Conservation (phyloP, 2,888 invertebrate species). For the Acrobasis consociella region DNA sequence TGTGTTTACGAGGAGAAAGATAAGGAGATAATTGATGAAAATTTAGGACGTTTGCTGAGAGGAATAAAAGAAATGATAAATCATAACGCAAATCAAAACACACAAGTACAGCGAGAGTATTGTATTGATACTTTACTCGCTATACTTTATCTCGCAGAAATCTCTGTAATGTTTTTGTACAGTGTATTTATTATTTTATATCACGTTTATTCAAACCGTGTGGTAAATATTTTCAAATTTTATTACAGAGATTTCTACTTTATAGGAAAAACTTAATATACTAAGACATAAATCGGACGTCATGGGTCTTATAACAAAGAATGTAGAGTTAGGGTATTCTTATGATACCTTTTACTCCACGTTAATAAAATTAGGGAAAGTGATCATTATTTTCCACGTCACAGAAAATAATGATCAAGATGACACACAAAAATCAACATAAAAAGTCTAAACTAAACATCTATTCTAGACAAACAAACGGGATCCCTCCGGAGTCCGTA, state of each 20-base stretch:
- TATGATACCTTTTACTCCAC: constrained; percentile 64
- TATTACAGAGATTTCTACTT: constrained; percentile 45
- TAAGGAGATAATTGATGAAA: not conserved
- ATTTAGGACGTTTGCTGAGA: not conserved
- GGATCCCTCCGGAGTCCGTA: constrained; percentile 55
- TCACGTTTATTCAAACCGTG: not conserved
- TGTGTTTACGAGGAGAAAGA: not conserved
- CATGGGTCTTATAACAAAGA: constrained; percentile 12
- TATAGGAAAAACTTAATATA: constrained; percentile 37
- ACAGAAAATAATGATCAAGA: constrained; percentile 19
- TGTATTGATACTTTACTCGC: constrained; percentile 70
- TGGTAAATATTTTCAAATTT: not conserved
- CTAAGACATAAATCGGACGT: not conserved
- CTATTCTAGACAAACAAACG: constrained; percentile 50
- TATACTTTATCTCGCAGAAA: constrained; percentile 41
- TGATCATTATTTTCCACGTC: not conserved
- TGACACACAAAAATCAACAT: constrained; percentile 24
- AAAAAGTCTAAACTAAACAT: constrained; percentile 51
- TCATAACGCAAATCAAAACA: constrained; percentile 40
- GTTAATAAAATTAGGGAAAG: constrained; percentile 37
- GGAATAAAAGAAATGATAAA: constrained; percentile 21
- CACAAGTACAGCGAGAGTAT: constrained; percentile 63
- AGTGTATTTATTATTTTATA: not conserved
- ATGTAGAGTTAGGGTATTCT: constrained; percentile 59
- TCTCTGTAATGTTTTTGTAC: constrained; percentile 34